Percentiles rank a stretch among this genome's conserved stretches.
Conservation (phyloP, 1,140 invertebrate genomes). For the Cardiocondyla obscurior region DNA sequence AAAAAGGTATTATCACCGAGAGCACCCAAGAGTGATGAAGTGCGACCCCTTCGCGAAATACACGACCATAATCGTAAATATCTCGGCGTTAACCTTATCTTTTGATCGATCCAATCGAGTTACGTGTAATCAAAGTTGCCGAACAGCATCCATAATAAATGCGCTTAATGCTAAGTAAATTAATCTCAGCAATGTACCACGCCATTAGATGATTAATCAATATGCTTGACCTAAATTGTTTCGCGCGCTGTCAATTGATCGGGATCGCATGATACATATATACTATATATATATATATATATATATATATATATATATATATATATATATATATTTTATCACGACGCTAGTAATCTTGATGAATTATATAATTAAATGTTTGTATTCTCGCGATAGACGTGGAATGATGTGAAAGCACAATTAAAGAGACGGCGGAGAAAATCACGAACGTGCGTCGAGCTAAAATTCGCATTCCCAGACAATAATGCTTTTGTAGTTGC, state of each 20-base stretch:
- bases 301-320: too few species aligned
- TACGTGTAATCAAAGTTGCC: background rate
- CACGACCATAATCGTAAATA: conserved; percentile 17
- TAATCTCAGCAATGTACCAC: background rate
- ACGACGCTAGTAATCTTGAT: background rate
- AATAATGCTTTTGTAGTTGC: conserved; percentile 51
- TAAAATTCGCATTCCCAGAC: conserved; percentile 50
- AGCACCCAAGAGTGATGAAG: background rate
- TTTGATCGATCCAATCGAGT: background rate
- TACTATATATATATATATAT: too few species aligned
- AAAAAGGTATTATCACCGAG: background rate
- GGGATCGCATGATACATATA: background rate
- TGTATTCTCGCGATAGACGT: background rate
- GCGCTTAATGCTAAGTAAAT: conserved; percentile 30
- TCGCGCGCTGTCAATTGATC: background rate
- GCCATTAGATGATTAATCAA: conserved; percentile 26
- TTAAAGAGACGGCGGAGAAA: conserved; percentile 28
- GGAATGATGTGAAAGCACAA: background rate
- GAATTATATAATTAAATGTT: conserved; percentile 48
- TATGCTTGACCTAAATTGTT: background rate
- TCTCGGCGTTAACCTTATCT: background rate
- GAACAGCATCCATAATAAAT: conserved; percentile 1
- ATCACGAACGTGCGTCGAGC: background rate
- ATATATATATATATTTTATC: conserved; percentile 43
- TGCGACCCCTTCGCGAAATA: conserved; percentile 4